A percentile compares a stretch with the other conserved stretches of the same genome.
These are phyloP conservation scores for Acridotheres tristis DNA, from an alignment of 2,797 vertebrate species.

Conservation along the genomic window DNA sequence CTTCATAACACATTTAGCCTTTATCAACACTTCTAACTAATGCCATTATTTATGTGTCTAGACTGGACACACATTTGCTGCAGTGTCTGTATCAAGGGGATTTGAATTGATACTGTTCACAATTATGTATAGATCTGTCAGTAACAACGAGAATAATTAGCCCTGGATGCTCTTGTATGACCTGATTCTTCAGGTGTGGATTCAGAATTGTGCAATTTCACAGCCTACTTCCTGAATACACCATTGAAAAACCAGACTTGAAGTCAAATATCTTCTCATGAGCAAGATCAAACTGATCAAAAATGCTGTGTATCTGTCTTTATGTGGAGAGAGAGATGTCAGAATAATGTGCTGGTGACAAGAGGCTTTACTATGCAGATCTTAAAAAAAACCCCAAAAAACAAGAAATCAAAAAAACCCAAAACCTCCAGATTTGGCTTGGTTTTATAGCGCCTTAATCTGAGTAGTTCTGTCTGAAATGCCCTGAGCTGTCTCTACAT, in stretches of 20 bases:
- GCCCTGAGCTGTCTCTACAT: background rate
- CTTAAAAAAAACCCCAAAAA: background rate
- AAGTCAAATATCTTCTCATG: background rate
- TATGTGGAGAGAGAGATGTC: background rate
- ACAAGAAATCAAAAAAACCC: fast-evolving
- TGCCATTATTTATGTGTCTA: background rate
- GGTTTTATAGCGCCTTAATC: background rate
- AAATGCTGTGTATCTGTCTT: background rate
- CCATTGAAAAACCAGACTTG: background rate
- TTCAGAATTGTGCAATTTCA: background rate
- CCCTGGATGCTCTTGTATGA: background rate
- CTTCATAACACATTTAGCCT: background rate
- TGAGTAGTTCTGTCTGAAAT: background rate
- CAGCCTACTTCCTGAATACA: background rate
- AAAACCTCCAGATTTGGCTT: background rate
- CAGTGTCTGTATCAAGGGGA: background rate
- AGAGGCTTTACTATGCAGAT: background rate
- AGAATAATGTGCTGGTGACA: background rate
- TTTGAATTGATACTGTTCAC: background rate
- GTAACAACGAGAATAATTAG: background rate
- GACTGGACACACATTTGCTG: background rate
- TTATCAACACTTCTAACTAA: background rate
- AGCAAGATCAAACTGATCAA: background rate
- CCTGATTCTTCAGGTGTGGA: background rate
- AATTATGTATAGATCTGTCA: background rate